Percentiles rank a stretch among this genome's conserved stretches.
Conservation (phyloP, 2,888 invertebrate species). For the Encarsia formosa region DNA sequence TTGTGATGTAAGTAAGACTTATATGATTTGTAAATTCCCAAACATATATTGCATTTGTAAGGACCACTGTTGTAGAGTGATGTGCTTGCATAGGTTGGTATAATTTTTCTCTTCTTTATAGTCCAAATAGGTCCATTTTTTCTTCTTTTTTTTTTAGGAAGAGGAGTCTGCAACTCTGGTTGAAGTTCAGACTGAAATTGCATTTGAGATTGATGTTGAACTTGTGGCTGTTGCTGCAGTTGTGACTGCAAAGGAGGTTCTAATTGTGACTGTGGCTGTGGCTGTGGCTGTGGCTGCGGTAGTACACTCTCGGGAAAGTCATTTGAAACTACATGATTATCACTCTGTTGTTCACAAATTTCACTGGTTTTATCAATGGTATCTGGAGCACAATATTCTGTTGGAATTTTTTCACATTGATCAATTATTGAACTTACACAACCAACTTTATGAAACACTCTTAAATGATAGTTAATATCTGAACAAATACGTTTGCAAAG, state of each 20-base stretch:
- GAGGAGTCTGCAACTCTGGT: too few relatives aligned
- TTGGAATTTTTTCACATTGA: slow-evolving; percentile 24
- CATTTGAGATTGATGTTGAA: too few relatives aligned
- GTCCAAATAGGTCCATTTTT: slow-evolving; percentile 23
- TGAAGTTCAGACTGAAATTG: too few relatives aligned
- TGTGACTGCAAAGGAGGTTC: too few relatives aligned
- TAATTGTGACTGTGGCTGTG: too few relatives aligned
- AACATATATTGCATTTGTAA: slow-evolving; percentile 32
- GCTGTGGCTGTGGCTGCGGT: too few relatives aligned
- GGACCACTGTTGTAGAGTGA: too few relatives aligned
- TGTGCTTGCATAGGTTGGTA: too few relatives aligned
- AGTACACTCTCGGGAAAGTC: too few relatives aligned
- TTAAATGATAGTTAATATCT: slow-evolving; percentile 39
- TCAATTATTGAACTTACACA: slow-evolving; percentile 32
- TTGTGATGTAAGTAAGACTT: slow-evolving; percentile 26
- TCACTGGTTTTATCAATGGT: too few relatives aligned
- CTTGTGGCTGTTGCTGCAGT: too few relatives aligned
- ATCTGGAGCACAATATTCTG: too few relatives aligned
- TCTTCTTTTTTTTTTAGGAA: slow-evolving; percentile 22
- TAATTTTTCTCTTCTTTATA: slow-evolving; percentile 11
- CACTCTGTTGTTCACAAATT: neutral
- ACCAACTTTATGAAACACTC: slow-evolving; percentile 43
- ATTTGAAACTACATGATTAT: slow-evolving; percentile 3
- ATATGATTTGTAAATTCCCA: slow-evolving; percentile 26
- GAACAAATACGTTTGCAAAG: slow-evolving; percentile 37